Evolutionary conservation across 2,888 invertebrate species (phyloP), one percentile per base, ranked within the genome.

Genomic region (Brenthis ino): DNA sequence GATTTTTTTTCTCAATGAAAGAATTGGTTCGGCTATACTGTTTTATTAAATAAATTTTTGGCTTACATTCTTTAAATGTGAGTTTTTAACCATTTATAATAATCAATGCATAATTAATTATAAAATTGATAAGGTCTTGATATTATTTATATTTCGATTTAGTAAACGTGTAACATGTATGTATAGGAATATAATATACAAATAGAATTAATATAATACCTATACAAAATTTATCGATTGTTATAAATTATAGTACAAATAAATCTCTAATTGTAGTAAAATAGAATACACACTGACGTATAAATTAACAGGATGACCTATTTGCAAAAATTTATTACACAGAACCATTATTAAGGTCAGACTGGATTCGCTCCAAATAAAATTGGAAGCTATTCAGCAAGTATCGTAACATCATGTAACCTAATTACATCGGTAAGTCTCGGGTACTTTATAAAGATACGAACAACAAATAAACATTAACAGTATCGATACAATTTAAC

Each of bases 281-380:
- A 50, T 28, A 67, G 20, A 61, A 37, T 47, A 60, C 43, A 66
- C 57, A 57, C 28, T 64, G 16, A 68, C 51, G 67, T 20, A 68
- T 68, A 72, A 68, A 72, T 72, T 70, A 72, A 72, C 64, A 71
- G 60, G 58, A 67, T 70, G 73, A 67, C 70, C 73, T 70, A 73
- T 73, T 73, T 74, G 69, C 70, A 69, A 67, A 69, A 72, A 72
- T 74, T 71, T 73, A 72, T 74, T 65, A 69, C 67, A 64, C 61
- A 66, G 65, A 66, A 65, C 57, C 69, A 69, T 73, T 73, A 74
- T 73, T 73, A 73, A 73, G 74, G 74, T 74, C 74, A 70, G 64
- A 71, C 71, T 71, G 74, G 69, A 71, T 69, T 65, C 68, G 68
- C 65, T 73, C 70, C 73, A 71, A 71, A 69, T 72, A 72, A 71